Percentiles rank a stretch among this genome's conserved stretches.
phyloP scores from a whole-genome alignment of 2,113 vertebrate genomes.

The Protomyctophum bolini region DNA sequence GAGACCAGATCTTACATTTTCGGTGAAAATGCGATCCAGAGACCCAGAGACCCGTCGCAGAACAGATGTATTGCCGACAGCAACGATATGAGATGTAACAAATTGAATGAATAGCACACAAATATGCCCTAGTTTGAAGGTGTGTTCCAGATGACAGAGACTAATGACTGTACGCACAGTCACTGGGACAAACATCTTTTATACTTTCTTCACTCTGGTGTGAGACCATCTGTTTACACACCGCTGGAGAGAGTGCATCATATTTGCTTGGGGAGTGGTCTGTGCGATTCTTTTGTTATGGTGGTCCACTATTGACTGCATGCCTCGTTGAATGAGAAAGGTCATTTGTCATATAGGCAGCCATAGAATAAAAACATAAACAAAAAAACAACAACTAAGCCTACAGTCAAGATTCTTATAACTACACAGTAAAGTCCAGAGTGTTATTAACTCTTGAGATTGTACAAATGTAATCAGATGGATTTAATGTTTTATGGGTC shows the following conservation, averaged over 20 bases:
- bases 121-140: slow-evolving; percentile 26
- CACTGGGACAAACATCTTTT: slow-evolving; percentile 58
- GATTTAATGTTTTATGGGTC: too few relatives aligned
- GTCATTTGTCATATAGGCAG: background rate
- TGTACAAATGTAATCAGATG: too few relatives aligned
- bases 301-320: background rate
- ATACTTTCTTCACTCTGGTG: slow-evolving; percentile 51
- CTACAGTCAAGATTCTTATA: too few relatives aligned
- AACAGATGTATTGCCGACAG: too few relatives aligned
- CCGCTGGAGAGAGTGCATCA: slow-evolving; percentile 31
- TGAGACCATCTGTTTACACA: slow-evolving; percentile 73
- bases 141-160: slow-evolving; percentile 35
- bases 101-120: background rate
- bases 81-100: too few relatives aligned
- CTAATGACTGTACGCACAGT: slow-evolving; percentile 47
- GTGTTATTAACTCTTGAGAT: too few relatives aligned
- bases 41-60: too few relatives aligned
- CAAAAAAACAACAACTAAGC: background rate
- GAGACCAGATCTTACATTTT: too few relatives aligned
- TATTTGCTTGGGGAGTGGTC: slow-evolving; percentile 50
- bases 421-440: too few relatives aligned
- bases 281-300: background rate
- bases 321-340: background rate
- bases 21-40: too few relatives aligned
- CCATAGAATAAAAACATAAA: background rate